Conservation (phyloP, 2,888 invertebrate genomes). For the Chelonus formosanus region DNA sequence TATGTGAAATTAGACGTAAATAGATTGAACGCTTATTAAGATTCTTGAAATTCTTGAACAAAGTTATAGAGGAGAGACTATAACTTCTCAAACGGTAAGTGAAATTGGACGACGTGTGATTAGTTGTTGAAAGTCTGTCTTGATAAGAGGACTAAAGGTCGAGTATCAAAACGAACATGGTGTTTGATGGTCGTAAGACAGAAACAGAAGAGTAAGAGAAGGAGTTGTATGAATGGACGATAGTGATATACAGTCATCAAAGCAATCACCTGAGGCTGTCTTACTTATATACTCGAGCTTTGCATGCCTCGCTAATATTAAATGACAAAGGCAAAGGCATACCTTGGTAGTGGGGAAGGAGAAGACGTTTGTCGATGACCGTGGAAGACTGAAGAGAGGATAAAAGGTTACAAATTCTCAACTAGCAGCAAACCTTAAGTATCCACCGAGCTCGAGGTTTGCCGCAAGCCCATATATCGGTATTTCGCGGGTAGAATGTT, state of each 20-base stretch:
- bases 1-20: too few species aligned
- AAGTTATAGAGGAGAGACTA: too few species aligned
- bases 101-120: too few species aligned
- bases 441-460: slow-evolving; percentile 47
- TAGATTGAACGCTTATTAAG: too few species aligned
- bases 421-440: slow-evolving; percentile 40
- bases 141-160: slow-evolving; percentile 40
- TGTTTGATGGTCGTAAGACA: too few species aligned
- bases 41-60: too few species aligned
- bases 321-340: slow-evolving; percentile 66
- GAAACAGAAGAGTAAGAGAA: too few species aligned
- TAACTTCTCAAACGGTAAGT: too few species aligned
- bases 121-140: too few species aligned
- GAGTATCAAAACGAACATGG: slow-evolving; percentile 46
- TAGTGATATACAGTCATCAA: slow-evolving; percentile 56
- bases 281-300: slow-evolving; percentile 52
- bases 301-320: slow-evolving; percentile 64
- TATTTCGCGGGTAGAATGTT: slow-evolving; percentile 62
- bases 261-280: slow-evolving; percentile 64
- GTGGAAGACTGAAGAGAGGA: slow-evolving; percentile 14
- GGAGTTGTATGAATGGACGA: slow-evolving; percentile 50
- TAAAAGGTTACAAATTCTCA: slow-evolving; percentile 14
- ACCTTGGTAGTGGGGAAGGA: slow-evolving; percentile 50
- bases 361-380: slow-evolving; percentile 21
- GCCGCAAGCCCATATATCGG: slow-evolving; percentile 57